Evolutionary conservation across 2,113 vertebrate genomes (phyloP).

Genomic region (Callipepla californica): DNA sequence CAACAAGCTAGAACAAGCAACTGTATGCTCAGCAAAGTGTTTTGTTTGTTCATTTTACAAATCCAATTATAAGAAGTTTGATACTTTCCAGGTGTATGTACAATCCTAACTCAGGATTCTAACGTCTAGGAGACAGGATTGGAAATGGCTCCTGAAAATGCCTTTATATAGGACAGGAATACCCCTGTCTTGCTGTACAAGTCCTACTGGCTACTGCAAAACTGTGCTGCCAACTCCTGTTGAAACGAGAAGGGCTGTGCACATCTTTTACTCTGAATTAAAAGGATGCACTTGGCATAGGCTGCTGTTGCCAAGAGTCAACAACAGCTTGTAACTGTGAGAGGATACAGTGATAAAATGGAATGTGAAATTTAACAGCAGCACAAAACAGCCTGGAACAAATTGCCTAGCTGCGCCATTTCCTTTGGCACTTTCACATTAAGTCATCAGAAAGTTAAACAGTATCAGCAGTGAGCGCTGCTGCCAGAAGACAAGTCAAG

Average conservation of each 20-base stretch:
- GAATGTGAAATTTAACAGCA: constrained; percentile 31
- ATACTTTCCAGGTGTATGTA: neutral
- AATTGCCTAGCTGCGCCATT: neutral
- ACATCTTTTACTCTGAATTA: neutral
- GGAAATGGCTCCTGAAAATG: neutral
- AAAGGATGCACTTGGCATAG: neutral
- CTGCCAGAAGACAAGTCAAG: constrained; percentile 6
- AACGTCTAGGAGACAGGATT: neutral
- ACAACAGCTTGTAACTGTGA: neutral
- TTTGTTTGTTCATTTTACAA: neutral
- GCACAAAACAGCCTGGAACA: neutral
- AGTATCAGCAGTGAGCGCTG: neutral
- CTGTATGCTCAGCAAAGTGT: neutral
- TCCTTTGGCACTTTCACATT: constrained; percentile 7
- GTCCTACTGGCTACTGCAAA: neutral
- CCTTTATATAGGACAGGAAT: neutral
- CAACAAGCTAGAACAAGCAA: neutral
- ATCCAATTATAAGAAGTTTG: neutral
- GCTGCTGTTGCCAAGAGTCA: neutral
- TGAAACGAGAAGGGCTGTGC: neutral
- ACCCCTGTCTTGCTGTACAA: neutral
- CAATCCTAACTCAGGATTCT: neutral
- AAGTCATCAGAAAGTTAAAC: neutral
- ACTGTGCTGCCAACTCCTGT: neutral
- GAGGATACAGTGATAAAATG: neutral